Evolutionary conservation across 1,140 invertebrate genomes (phyloP), one percentile per base, ranked within the genome.

Genomic region (Pseudoatta argentina): DNA sequence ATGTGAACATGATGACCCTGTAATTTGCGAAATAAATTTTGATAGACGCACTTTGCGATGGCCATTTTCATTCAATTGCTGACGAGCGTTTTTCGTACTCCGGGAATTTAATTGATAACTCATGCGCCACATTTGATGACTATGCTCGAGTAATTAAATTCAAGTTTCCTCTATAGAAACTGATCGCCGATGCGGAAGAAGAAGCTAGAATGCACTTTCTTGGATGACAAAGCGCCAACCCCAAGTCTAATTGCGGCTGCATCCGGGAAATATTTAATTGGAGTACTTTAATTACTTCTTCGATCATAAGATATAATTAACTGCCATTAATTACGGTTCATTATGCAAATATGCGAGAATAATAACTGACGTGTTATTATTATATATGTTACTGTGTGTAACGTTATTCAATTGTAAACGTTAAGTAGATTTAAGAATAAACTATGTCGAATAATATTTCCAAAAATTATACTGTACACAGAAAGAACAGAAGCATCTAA

Each of bases 181-280:
- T 39, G 57, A 57, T 82, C 24, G n/a, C n/a, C 55, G 69, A 75
- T 48, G 79, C 79, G 39, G 57, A 83, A 82, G 64, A 81, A 81
- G 79, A 82, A 63, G 24, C 69, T 73, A 44, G 55, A 61, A 73
- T 69, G 55, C 24, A 83, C 55, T 83, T 83, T 63, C 69, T 61
- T 57, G 39, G 12, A 21, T 34, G 55, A 83, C 69, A 73, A 73
- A 61, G 30, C 69, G 55, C 12, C 51, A 34, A 51, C 27, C 57
- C 14, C 39, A 16, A 18, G 79, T 73, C 79, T 83, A 83, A 83
- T 83, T 73, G 55, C 69, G 66, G 21, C 53, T 51, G 51, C 51
- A 73, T 48, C 79, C 79, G 69, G 79, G 44, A 83, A 83, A 73
- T 83, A 83, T 83, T 83, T 83, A 75, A 83, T 83, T 75, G 59